Percentiles rank a stretch among this genome's conserved stretches.
Conservation (phyloP, 2,888 invertebrate species). For the Aspidapion aeneum region DNA sequence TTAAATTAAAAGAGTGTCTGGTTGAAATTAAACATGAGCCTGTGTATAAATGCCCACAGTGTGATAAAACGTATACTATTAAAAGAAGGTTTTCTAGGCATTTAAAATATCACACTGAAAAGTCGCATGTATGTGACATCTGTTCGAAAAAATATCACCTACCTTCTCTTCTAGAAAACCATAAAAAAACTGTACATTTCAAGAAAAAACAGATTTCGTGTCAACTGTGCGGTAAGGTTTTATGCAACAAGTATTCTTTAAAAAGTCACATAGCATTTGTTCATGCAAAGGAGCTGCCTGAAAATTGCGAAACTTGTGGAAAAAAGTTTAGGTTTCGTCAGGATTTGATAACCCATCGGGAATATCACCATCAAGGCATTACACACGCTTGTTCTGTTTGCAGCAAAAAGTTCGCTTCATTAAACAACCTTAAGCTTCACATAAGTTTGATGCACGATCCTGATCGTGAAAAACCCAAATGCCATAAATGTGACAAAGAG, state of each 20-base stretch:
- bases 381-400: slow-evolving; percentile 18
- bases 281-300: slow-evolving; percentile 57
- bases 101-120: slow-evolving; percentile 24
- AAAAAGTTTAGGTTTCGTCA: background rate
- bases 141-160: slow-evolving; percentile 38
- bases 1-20: background rate
- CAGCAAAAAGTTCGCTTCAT: slow-evolving; percentile 30
- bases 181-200: slow-evolving; percentile 40
- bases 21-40: background rate
- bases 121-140: slow-evolving; percentile 26
- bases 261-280: slow-evolving; percentile 53
- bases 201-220: slow-evolving; percentile 20
- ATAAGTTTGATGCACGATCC: slow-evolving; percentile 21
- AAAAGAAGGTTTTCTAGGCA: slow-evolving; percentile 7
- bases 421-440: slow-evolving; percentile 25
- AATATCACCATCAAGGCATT: background rate
- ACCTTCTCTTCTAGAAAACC: slow-evolving; percentile 53
- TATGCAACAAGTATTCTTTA: slow-evolving; percentile 57
- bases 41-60: background rate
- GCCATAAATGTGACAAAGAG: slow-evolving; percentile 12
- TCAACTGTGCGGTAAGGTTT: slow-evolving; percentile 48
- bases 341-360: background rate
- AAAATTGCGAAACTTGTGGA: slow-evolving; percentile 1
- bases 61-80: background rate
- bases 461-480: background rate